A percentile compares a stretch with the other conserved stretches of the same genome.
Evolutionary conservation across 2,113 vertebrate species (phyloP).

Genomic region (Rana temporaria): DNA sequence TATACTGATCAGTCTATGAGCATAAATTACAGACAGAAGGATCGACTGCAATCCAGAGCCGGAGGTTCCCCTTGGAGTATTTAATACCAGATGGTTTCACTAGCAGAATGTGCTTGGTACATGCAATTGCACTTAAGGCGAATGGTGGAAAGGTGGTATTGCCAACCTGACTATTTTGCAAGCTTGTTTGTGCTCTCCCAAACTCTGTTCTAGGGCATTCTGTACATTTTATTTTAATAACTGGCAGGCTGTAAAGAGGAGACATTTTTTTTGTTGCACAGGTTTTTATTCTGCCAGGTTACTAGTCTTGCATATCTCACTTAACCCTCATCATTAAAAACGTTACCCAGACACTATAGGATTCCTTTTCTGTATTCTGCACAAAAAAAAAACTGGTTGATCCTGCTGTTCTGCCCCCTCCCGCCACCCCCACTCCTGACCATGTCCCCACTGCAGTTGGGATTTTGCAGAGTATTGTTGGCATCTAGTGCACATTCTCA

Average conservation of each 20-base stretch:
- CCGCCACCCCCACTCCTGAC: too few species aligned
- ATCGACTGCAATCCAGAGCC: conserved; percentile 1
- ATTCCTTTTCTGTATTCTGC: too few species aligned
- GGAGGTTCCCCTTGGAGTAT: conserved; percentile 37
- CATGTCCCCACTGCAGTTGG: too few species aligned
- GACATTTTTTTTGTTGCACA: too few species aligned
- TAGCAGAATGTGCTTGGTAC: not conserved
- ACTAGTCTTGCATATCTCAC: too few species aligned
- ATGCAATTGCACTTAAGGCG: not conserved
- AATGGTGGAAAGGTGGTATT: conserved; percentile 14
- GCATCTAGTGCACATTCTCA: too few species aligned
- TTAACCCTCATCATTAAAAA: too few species aligned
- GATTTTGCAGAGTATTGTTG: too few species aligned
- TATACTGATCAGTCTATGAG: conserved; percentile 31
- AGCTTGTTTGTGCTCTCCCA: not conserved
- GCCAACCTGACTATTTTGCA: conserved; percentile 1
- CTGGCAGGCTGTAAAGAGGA: not conserved
- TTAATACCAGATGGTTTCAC: conserved; percentile 28
- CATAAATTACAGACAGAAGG: conserved; percentile 43
- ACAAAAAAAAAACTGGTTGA: too few species aligned
- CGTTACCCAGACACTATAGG: too few species aligned
- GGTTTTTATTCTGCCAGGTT: too few species aligned
- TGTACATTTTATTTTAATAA: conserved; percentile 1
- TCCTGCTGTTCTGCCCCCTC: too few species aligned
- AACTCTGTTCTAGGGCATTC: not conserved